Evolutionary conservation across 2,113 vertebrate species (phyloP).

Genomic region (Aptenodytes patagonicus): DNA sequence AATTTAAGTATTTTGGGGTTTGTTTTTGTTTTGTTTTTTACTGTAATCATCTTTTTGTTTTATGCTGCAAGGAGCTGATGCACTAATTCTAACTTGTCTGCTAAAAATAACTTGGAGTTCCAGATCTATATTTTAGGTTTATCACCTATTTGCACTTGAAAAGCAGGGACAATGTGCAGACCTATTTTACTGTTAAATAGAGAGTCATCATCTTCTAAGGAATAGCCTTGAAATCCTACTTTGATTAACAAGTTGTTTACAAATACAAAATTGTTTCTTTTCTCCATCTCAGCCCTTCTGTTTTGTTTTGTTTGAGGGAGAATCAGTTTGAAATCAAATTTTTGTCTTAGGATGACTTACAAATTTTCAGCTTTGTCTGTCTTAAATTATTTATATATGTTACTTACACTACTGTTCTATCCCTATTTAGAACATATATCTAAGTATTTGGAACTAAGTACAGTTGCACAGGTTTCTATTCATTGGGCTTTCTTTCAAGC

Average conservation of each 20-base stretch:
- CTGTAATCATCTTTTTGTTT: not conserved
- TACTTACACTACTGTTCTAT: not conserved
- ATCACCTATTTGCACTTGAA: conserved; percentile 53
- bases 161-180: conserved; percentile 20
- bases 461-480: not conserved
- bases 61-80: not conserved
- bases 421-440: not conserved
- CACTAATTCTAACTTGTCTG: not conserved
- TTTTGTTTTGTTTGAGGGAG: not conserved
- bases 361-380: not conserved
- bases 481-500: not conserved
- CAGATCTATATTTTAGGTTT: not conserved
- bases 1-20: not conserved
- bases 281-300: not conserved
- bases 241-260: not conserved
- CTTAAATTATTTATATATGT: not conserved
- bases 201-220: not conserved
- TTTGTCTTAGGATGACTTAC: not conserved
- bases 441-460: not conserved
- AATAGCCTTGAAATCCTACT: not conserved
- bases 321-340: not conserved
- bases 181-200: not conserved
- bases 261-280: not conserved
- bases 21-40: not conserved
- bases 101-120: conserved; percentile 28